Evolutionary conservation across 1,140 invertebrate species (phyloP).

Genomic region (Maconellicoccus hirsutus): DNA sequence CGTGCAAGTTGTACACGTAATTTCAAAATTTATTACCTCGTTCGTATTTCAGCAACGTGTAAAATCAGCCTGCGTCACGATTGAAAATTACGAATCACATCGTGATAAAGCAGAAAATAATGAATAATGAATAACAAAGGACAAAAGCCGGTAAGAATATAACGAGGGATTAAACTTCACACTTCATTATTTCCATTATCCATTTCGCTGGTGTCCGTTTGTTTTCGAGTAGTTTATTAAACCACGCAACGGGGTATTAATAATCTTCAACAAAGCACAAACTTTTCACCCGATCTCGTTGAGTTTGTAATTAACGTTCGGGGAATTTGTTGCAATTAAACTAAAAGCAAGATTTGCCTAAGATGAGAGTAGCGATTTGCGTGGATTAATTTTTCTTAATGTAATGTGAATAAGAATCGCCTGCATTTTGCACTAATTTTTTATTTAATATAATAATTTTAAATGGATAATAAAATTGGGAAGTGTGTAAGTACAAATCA

Average conservation of each 20-base stretch:
- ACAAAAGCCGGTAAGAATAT: conserved; percentile 9
- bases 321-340: no score
- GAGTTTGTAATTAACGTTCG: neutral
- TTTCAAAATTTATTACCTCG: neutral
- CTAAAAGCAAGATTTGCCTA: no score
- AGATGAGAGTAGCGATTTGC: no score
- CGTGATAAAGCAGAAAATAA: conserved; percentile 21
- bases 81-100: conserved; percentile 18
- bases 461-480: no score
- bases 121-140: conserved; percentile 12
- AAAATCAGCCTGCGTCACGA: neutral
- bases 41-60: neutral
- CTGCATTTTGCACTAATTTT: no score
- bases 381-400: no score
- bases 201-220: conserved; percentile 6
- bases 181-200: conserved; percentile 21
- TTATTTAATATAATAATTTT: no score
- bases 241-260: conserved; percentile 12
- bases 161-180: conserved; percentile 12
- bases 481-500: no score
- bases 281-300: neutral
- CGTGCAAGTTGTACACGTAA: neutral
- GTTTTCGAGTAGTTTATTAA: conserved; percentile 13
- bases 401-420: no score
- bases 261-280: neutral